Evolutionary conservation across 2,888 invertebrate genomes (phyloP).

Genomic region (Therioaphis trifolii): DNA sequence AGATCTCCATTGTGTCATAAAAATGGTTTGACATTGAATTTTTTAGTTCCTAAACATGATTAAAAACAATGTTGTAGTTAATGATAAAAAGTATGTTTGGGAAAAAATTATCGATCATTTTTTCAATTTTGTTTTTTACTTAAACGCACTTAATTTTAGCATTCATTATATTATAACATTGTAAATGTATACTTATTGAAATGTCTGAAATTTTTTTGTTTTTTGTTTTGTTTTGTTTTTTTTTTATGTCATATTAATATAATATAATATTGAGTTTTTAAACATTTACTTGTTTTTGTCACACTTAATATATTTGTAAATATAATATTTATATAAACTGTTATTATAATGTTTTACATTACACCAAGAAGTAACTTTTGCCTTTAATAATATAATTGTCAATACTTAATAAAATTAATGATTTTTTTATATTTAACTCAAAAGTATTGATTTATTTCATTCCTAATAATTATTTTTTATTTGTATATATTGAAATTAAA

Average conservation of each 20-base stretch:
- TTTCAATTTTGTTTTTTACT: constrained; percentile 23
- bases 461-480: too few relatives aligned
- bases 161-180: background rate
- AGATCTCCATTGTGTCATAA: constrained; percentile 59
- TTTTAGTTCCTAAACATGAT: constrained; percentile 54
- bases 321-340: constrained; percentile 23
- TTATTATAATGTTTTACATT: constrained; percentile 21
- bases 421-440: too few relatives aligned
- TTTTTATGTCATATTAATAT: background rate
- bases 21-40: constrained; percentile 54
- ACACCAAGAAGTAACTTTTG: constrained; percentile 25
- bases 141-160: constrained; percentile 28
- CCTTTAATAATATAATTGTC: constrained; percentile 7
- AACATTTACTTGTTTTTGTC: constrained; percentile 30
- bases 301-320: constrained; percentile 41
- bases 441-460: too few relatives aligned
- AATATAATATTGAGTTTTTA: constrained; percentile 22
- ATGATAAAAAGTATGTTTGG: background rate
- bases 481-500: too few relatives aligned
- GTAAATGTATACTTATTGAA: constrained; percentile 30
- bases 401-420: constrained; percentile 44
- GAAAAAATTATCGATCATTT: constrained; percentile 8
- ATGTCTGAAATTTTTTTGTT: background rate
- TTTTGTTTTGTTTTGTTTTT: constrained; percentile 18
- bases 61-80: constrained; percentile 41